Evolutionary conservation across 2,888 invertebrate genomes (phyloP).

Genomic region (Hybos culiciformis): DNA sequence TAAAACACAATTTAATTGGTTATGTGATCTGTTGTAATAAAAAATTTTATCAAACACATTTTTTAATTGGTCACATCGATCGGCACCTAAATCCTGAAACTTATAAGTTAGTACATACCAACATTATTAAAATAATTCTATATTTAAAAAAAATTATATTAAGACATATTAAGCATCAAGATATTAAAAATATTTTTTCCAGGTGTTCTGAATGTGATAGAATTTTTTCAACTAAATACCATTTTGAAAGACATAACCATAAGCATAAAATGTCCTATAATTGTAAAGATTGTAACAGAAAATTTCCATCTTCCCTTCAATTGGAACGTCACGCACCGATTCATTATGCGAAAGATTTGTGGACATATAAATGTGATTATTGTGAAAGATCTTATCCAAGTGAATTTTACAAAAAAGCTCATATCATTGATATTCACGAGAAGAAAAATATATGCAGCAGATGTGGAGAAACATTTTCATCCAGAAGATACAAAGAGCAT

Average conservation of each 20-base stretch:
- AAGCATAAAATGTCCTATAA: slow-evolving; percentile 16
- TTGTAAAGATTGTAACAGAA: slow-evolving; percentile 30
- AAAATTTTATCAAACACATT: slow-evolving; percentile 29
- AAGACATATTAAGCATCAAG: not conserved
- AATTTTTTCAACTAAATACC: slow-evolving; percentile 30
- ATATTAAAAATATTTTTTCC: not conserved
- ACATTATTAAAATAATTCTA: not conserved
- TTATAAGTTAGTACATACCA: too few species aligned
- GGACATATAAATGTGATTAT: slow-evolving; percentile 11
- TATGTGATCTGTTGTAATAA: slow-evolving; percentile 31
- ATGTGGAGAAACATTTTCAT: not conserved
- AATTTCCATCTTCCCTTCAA: slow-evolving; percentile 29
- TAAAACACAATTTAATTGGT: slow-evolving; percentile 24
- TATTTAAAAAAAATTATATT: not conserved
- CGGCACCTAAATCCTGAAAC: slow-evolving; percentile 31
- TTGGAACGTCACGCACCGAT: slow-evolving; percentile 29
- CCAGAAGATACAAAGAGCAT: not conserved
- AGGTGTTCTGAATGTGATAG: slow-evolving; percentile 28
- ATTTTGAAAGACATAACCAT: slow-evolving; percentile 29
- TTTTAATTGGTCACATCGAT: slow-evolving; percentile 31
- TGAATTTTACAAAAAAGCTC: not conserved
- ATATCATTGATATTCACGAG: not conserved
- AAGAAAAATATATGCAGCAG: not conserved
- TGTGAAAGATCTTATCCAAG: slow-evolving; percentile 13
- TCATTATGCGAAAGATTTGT: slow-evolving; percentile 23